Percentiles rank a stretch among this genome's conserved stretches.
Conservation (phyloP, 1,140 invertebrate species). For the Neotoxoptera formosana region DNA sequence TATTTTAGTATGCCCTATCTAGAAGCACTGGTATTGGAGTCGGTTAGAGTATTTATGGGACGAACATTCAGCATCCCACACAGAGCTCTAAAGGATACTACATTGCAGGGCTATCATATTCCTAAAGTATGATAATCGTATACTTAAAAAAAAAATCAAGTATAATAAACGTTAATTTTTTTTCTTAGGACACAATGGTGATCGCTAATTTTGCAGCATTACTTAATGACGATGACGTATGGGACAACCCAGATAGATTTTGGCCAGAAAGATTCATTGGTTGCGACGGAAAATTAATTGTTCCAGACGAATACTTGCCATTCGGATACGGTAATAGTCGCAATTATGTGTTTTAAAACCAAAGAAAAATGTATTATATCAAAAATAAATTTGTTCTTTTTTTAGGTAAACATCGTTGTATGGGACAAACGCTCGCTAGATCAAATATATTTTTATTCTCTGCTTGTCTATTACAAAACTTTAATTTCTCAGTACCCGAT, state of each 20-base stretch:
- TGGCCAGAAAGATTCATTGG: slow-evolving; percentile 80
- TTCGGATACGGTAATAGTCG: slow-evolving; percentile 73
- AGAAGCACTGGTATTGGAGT: slow-evolving; percentile 79
- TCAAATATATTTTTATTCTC: slow-evolving; percentile 87
- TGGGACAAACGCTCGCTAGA: slow-evolving; percentile 83
- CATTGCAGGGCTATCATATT: slow-evolving; percentile 75
- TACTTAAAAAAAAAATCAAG: not conserved
- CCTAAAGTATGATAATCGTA: slow-evolving; percentile 72
- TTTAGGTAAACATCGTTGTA: slow-evolving; percentile 79
- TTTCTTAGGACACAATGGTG: slow-evolving; percentile 76
- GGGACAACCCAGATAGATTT: slow-evolving; percentile 76
- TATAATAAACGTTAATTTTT: not conserved
- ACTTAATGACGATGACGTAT: slow-evolving; percentile 75
- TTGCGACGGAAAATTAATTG: slow-evolving; percentile 68
- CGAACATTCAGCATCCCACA: slow-evolving; percentile 79
- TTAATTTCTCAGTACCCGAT: slow-evolving; percentile 72
- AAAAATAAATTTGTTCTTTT: slow-evolving; percentile 47
- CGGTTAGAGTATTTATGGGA: slow-evolving; percentile 79
- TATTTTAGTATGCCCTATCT: slow-evolving; percentile 73
- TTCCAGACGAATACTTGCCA: slow-evolving; percentile 77
- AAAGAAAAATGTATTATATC: not conserved
- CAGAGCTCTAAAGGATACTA: slow-evolving; percentile 75
- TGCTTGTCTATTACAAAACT: slow-evolving; percentile 79
- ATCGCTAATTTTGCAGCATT: slow-evolving; percentile 81
- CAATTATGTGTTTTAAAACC: not conserved